These are phyloP conservation scores for Chaetoderma sp. DNA, from an alignment of 2,888 invertebrate genomes.

Conservation along the genomic window DNA sequence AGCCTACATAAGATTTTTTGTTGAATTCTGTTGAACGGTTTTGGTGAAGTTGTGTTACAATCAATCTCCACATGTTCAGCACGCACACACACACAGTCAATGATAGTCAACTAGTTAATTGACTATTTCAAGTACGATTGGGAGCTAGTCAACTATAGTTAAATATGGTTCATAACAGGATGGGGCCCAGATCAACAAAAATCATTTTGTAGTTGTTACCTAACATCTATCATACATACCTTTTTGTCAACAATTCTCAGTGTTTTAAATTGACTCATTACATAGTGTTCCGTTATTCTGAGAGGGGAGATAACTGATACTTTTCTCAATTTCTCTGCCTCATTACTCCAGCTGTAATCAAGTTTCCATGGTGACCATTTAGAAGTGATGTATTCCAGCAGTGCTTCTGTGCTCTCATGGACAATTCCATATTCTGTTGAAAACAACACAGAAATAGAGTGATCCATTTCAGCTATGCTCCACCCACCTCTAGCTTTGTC, in stretches of 20 bases:
- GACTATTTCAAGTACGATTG: background rate
- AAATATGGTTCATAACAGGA: too few species aligned
- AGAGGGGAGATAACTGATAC: constrained; percentile 66
- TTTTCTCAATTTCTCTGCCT: constrained; percentile 61
- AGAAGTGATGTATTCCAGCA: constrained; percentile 58
- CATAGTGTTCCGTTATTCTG: constrained; percentile 63
- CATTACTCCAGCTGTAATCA: constrained; percentile 67
- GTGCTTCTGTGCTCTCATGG: constrained; percentile 61
- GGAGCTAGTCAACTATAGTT: too few species aligned
- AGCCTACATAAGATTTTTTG: too few species aligned
- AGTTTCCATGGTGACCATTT: constrained; percentile 65
- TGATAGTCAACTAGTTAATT: background rate
- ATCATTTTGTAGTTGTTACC: background rate
- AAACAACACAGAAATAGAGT: constrained; percentile 5
- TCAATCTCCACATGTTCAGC: background rate
- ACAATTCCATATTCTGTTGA: constrained; percentile 57
- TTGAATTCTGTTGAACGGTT: too few species aligned
- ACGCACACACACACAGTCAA: background rate
- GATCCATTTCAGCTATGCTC: background rate
- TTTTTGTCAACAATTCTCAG: constrained; percentile 62
- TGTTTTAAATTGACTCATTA: constrained; percentile 63
- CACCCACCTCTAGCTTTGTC: too few species aligned
- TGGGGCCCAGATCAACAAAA: background rate
- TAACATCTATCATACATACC: constrained; percentile 43
- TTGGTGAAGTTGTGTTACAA: too few species aligned